phyloP scores from a whole-genome alignment of 1,140 invertebrate species.

The Hyposmocoma kahamanoa region DNA sequence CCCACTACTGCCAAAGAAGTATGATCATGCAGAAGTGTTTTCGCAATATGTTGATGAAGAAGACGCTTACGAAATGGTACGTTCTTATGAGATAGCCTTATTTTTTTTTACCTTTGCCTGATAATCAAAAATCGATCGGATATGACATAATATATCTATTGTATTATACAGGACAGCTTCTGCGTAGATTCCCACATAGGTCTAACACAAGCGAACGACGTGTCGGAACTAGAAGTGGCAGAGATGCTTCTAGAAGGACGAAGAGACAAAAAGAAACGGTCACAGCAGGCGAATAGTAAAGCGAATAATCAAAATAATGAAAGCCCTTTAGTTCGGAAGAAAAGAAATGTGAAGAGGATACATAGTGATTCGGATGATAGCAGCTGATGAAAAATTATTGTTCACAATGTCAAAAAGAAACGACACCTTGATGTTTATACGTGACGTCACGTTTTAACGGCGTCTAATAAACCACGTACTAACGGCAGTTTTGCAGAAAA shows the following conservation, averaged over 20 bases:
- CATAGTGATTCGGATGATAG: constrained; percentile 60
- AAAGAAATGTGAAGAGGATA: constrained; percentile 36
- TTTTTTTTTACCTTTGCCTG: no score
- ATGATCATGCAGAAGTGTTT: constrained; percentile 39
- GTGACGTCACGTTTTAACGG: no score
- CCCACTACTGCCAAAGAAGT: constrained; percentile 41
- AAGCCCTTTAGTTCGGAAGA: constrained; percentile 40
- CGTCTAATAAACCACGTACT: no score
- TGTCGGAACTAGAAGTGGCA: constrained; percentile 60
- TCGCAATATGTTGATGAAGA: constrained; percentile 49
- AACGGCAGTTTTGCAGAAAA: no score
- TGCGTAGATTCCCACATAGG: constrained; percentile 61
- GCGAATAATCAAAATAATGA: constrained; percentile 23
- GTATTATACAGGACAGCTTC: constrained; percentile 60
- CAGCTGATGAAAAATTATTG: no score
- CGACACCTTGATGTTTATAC: no score
- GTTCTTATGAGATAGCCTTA: constrained; percentile 6
- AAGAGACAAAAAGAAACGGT: constrained; percentile 32
- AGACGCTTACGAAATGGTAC: constrained; percentile 63
- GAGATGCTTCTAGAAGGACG: constrained; percentile 55
- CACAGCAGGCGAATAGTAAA: constrained; percentile 7
- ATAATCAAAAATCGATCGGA: no score
- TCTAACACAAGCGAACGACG: constrained; percentile 57
- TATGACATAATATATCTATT: constrained; percentile 1
- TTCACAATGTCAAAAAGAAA: no score